Evolutionary conservation across 2,113 vertebrate species (phyloP).

Genomic region (Antechinus stuartii): DNA sequence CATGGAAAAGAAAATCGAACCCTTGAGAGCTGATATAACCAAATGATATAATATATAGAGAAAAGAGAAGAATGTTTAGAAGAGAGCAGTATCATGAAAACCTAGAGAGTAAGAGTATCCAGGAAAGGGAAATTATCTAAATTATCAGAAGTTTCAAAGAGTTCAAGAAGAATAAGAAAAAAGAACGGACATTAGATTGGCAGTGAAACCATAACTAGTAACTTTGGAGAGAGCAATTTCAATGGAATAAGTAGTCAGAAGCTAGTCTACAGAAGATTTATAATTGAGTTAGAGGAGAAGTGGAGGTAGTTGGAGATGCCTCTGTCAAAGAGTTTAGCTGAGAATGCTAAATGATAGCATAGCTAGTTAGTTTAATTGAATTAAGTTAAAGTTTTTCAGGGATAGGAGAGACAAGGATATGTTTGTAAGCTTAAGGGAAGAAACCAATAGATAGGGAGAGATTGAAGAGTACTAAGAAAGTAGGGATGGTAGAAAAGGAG

Average conservation of each 20-base stretch:
- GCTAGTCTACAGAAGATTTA: background rate
- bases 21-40: background rate
- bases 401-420: background rate
- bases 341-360: background rate
- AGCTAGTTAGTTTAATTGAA: background rate
- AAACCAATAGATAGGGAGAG: background rate
- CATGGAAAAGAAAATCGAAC: too few relatives aligned
- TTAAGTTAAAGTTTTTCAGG: background rate
- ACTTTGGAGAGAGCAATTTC: background rate
- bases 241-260: background rate
- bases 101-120: background rate
- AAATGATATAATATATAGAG: background rate
- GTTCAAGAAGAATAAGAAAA: background rate
- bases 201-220: background rate
- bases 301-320: background rate
- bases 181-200: background rate
- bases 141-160: background rate
- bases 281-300: background rate
- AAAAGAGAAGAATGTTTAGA: background rate
- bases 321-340: background rate
- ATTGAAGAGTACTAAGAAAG: background rate
- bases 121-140: background rate
- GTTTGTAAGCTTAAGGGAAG: background rate
- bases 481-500: background rate
- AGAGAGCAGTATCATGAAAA: background rate